phyloP scores from a whole-genome alignment of 2,888 invertebrate species.

The Harmothoe impar region DNA sequence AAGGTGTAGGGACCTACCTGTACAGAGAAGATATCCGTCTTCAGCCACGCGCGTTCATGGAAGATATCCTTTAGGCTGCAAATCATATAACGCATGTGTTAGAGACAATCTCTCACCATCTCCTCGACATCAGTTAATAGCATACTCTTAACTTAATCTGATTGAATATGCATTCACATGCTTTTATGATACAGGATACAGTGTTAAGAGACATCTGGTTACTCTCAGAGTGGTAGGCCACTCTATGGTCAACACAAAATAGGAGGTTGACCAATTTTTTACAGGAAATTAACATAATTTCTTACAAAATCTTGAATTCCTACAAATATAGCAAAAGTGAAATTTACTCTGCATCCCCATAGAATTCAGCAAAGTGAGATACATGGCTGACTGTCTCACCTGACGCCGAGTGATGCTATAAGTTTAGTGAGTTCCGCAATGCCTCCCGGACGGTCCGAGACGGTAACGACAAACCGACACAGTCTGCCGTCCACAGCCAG shows the following conservation, averaged over 20 bases:
- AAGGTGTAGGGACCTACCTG: conserved; percentile 73
- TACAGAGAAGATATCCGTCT: conserved; percentile 90
- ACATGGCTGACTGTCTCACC: conserved; percentile 73
- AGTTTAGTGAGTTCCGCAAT: conserved; percentile 92
- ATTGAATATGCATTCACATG: too few species aligned
- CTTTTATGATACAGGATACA: too few species aligned
- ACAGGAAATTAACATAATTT: background rate
- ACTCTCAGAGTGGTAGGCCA: too few species aligned
- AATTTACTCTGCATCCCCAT: too few species aligned
- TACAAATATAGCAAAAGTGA: too few species aligned
- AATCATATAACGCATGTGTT: too few species aligned
- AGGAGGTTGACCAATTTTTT: background rate
- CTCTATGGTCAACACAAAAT: too few species aligned
- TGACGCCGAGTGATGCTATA: conserved; percentile 90
- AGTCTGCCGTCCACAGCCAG: conserved; percentile 91
- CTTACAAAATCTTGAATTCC: background rate
- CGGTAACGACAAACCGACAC: conserved; percentile 86
- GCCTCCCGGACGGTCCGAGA: conserved; percentile 93
- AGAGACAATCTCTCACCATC: too few species aligned
- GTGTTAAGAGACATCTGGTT: too few species aligned
- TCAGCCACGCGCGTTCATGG: conserved; percentile 97
- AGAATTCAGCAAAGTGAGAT: too few species aligned
- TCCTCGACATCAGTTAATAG: too few species aligned
- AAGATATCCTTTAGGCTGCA: conserved; percentile 94
- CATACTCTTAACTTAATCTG: too few species aligned